Evolutionary conservation across 1,140 invertebrate genomes (phyloP), one percentile per base, ranked within the genome.

Genomic region (Pseudomyrmex concolor): DNA sequence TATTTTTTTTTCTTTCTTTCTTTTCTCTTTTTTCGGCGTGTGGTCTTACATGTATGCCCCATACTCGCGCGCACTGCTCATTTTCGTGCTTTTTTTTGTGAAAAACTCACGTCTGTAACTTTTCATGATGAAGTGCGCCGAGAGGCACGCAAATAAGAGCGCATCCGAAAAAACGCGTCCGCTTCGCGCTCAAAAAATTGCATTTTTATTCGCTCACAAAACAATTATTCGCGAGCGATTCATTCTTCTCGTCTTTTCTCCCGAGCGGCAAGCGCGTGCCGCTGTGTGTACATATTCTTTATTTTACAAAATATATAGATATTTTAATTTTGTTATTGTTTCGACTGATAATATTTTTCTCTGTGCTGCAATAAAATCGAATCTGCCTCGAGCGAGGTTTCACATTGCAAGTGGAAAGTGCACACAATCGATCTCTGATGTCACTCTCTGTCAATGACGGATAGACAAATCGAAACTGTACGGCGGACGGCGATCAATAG

Each of bases 91-190:
- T 62, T 10, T 13, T 34, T 34, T 34, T 34, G 4, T 4, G 34
- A 34, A 34, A 34, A 34, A 34, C 34, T 34, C 34, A 34, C 34
- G 34, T 59, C 57, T 34, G 55, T 43, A 17, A 80, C n/a, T 80
- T 34, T 34, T 34, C 50, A 71, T 86, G 67, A 63, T 68, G 60
- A 62, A 71, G 90, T 93, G 92, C 91, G 90, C 88, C 89, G 86
- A 92, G 91, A 91, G 92, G 93, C 94, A 94, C 93, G 86, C 93
- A 93, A 91, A 91, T 94, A 94, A 94, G 93, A 94, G 92, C 92
- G 92, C 92, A 93, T 91, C 91, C 92, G 92, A 94, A 92, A 76
- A 83, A 83, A 60, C 70, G 80, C 90, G 91, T 87, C 87, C 91
- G 91, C 89, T 84, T 92, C 90, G 89, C 91, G 88, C 87, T 88